Evolutionary conservation across 2,113 vertebrate species (phyloP).

Genomic region (Prietella phreatophila): DNA sequence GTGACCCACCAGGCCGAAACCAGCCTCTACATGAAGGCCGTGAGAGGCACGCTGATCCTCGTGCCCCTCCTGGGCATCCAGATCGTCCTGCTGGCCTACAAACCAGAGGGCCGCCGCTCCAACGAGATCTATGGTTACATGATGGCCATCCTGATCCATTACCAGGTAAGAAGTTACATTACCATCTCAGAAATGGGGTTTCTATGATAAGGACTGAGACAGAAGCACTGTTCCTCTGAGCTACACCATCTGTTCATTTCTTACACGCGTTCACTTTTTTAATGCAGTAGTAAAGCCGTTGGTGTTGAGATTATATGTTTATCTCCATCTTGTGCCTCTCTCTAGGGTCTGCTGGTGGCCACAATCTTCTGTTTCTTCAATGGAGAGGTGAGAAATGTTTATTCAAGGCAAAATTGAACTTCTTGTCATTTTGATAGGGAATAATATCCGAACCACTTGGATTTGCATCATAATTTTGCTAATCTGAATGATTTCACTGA

Average conservation of each 20-base stretch:
- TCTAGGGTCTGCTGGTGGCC: conserved; percentile 82
- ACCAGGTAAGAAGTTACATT: conserved; percentile 76
- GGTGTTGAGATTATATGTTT: neutral
- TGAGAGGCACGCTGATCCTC: conserved; percentile 92
- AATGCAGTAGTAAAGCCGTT: neutral
- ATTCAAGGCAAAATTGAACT: neutral
- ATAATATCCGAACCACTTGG: neutral
- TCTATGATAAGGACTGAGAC: neutral
- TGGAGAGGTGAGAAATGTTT: conserved; percentile 75
- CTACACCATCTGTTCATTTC: neutral
- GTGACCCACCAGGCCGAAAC: conserved; percentile 95
- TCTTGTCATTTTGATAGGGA: neutral
- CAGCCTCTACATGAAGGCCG: conserved; percentile 96
- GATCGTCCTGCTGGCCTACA: conserved; percentile 87
- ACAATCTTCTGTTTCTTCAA: conserved; percentile 90
- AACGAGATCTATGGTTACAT: conserved; percentile 86
- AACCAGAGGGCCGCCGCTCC: conserved; percentile 76
- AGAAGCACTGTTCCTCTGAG: neutral
- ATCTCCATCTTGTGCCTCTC: neutral
- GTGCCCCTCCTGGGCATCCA: conserved; percentile 94
- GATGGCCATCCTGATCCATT: conserved; percentile 91
- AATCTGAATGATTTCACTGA: neutral
- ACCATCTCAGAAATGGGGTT: neutral
- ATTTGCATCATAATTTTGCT: neutral
- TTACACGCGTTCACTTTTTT: neutral